These are phyloP conservation scores for Papilio helenus DNA, from an alignment of 1,140 invertebrate species.

Conservation along the genomic window DNA sequence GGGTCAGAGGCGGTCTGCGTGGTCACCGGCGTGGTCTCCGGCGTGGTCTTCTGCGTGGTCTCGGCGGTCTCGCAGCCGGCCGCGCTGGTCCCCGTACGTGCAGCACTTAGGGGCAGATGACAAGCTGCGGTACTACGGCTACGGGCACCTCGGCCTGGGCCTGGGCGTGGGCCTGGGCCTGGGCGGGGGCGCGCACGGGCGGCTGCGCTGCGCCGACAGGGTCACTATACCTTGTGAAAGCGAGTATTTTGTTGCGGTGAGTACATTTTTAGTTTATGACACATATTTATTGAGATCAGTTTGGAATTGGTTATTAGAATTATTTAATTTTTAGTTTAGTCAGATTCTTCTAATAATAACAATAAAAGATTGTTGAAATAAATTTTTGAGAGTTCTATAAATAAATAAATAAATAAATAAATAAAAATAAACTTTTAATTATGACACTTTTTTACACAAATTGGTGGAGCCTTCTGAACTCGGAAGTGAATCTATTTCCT, in stretches of 20 bases:
- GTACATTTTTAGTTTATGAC: constrained; percentile 46
- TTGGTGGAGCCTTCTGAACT: no score
- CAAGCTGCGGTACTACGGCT: constrained; percentile 73
- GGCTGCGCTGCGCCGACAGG: constrained; percentile 86
- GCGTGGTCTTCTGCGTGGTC: constrained; percentile 10
- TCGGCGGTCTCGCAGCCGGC: constrained; percentile 40
- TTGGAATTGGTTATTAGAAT: no score
- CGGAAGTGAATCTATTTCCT: no score
- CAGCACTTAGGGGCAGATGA: constrained; percentile 64
- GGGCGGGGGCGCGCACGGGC: constrained; percentile 61
- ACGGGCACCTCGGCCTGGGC: constrained; percentile 67
- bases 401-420: no score
- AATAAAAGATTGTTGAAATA: no score
- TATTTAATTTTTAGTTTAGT: no score
- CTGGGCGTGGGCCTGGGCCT: constrained; percentile 55
- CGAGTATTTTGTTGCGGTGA: constrained; percentile 91
- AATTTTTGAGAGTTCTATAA: no score
- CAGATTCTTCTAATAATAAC: no score
- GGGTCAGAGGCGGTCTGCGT: constrained; percentile 54
- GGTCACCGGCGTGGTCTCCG: not conserved
- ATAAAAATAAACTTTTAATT: no score
- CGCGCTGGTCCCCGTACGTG: constrained; percentile 73
- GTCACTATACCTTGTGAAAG: constrained; percentile 91
- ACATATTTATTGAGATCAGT: no score
- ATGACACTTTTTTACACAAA: no score